Evolutionary conservation across 2,888 invertebrate species (phyloP).

Genomic region (Molorchus minor): DNA sequence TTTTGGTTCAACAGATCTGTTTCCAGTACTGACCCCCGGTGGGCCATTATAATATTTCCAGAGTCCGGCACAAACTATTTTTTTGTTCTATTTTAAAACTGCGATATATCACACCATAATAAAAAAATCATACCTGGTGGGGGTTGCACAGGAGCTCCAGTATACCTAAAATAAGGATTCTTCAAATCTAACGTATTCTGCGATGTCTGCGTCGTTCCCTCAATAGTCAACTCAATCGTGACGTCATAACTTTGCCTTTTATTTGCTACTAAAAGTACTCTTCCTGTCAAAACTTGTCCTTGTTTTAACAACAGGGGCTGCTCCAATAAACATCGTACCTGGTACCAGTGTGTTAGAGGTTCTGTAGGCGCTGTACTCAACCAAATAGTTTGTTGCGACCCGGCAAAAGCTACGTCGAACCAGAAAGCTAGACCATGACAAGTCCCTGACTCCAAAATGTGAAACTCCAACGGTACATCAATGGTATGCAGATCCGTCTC

Average conservation of each 20-base stretch:
- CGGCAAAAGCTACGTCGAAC: conserved; percentile 98
- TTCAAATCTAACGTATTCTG: conserved; percentile 95
- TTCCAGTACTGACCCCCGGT: too few species aligned
- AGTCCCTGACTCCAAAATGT: conserved; percentile 89
- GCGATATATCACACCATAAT: conserved; percentile 54
- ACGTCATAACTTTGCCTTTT: conserved; percentile 99
- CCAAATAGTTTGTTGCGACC: conserved; percentile 91
- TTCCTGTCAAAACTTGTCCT: conserved; percentile 89
- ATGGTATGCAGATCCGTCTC: conserved; percentile 96
- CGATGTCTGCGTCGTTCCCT: conserved; percentile 86
- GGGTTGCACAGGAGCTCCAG: conserved; percentile 90
- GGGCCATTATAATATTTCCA: too few species aligned
- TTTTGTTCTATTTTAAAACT: too few species aligned
- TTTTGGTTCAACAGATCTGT: too few species aligned
- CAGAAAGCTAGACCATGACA: conserved; percentile 98
- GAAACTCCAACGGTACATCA: conserved; percentile 94
- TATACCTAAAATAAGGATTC: conserved; percentile 98
- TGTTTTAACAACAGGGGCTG: conserved; percentile 94
- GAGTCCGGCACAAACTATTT: too few species aligned
- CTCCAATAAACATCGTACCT: conserved; percentile 90
- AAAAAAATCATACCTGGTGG: conserved; percentile 70
- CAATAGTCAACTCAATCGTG: conserved; percentile 90
- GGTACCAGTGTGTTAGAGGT: conserved; percentile 93
- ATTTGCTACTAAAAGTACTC: conserved; percentile 89
- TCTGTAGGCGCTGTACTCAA: conserved; percentile 97